Conservation (phyloP, 2,797 vertebrate species). For the Cetoscarus ocellatus region DNA sequence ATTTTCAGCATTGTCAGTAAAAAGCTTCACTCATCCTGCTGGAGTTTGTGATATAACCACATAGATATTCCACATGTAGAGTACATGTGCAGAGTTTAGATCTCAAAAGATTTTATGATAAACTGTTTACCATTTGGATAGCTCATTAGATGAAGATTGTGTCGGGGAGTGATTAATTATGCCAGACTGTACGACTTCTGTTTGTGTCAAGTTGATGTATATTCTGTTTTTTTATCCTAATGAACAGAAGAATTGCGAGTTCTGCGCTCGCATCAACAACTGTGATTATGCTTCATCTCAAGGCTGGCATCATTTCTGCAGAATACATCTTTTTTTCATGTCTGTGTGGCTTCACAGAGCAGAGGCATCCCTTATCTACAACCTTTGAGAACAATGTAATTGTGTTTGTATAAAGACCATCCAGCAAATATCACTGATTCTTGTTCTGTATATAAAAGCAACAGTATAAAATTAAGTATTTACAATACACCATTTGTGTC, state of each 20-base stretch:
- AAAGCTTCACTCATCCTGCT: constrained; percentile 22
- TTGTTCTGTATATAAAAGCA: neutral
- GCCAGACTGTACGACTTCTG: constrained; percentile 80
- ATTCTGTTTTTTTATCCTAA: constrained; percentile 80
- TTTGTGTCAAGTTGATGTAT: constrained; percentile 86
- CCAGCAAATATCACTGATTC: neutral
- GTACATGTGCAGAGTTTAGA: constrained; percentile 56
- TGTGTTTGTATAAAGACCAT: neutral
- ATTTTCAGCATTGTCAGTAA: constrained; percentile 38
- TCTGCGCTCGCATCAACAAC: constrained; percentile 64
- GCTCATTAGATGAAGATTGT: constrained; percentile 81
- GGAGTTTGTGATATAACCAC: constrained; percentile 24
- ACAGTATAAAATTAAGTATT: neutral
- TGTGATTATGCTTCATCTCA: constrained; percentile 68
- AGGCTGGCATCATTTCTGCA: constrained; percentile 53
- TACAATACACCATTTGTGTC: neutral
- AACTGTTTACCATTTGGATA: constrained; percentile 79
- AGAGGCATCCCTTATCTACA: constrained; percentile 35
- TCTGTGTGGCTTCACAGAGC: constrained; percentile 19
- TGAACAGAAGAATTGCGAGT: constrained; percentile 77
- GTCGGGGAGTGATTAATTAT: constrained; percentile 84
- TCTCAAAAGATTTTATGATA: constrained; percentile 68
- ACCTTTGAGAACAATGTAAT: constrained; percentile 1
- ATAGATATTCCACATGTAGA: constrained; percentile 41
- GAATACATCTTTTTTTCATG: constrained; percentile 54